These are phyloP conservation scores for Probosciger aterrimus DNA, from an alignment of 2,113 vertebrate genomes.

Conservation along the genomic window DNA sequence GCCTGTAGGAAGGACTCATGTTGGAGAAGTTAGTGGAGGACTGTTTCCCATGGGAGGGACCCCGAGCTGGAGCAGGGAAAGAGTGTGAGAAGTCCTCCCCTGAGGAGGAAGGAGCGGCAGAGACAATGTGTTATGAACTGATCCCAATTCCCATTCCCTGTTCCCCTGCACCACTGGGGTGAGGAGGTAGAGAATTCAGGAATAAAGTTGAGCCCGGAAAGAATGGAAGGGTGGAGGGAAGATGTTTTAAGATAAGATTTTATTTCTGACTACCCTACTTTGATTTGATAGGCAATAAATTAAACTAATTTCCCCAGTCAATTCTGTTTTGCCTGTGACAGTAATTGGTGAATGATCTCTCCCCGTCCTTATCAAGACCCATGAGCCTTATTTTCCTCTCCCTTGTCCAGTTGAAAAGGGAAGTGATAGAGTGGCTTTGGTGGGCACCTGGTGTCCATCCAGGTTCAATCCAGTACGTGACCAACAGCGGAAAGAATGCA, in stretches of 20 bases:
- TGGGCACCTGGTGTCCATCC: not conserved
- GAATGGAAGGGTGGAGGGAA: not conserved
- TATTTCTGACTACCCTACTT: not conserved
- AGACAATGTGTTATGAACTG: not conserved
- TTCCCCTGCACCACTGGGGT: not conserved
- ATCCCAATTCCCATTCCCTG: not conserved
- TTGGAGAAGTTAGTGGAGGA: not conserved
- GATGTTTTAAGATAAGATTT: not conserved
- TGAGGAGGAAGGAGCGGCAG: not conserved
- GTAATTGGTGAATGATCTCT: not conserved
- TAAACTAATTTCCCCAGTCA: not conserved
- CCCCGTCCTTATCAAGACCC: not conserved
- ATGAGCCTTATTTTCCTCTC: not conserved
- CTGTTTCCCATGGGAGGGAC: not conserved
- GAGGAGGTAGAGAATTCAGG: not conserved
- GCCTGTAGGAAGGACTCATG: not conserved
- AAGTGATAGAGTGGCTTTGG: not conserved
- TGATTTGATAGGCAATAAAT: not conserved
- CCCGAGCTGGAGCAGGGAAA: not conserved
- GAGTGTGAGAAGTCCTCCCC: not conserved
- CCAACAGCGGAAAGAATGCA: not conserved
- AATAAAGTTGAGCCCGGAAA: not conserved
- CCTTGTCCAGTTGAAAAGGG: not conserved
- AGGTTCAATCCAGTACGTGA: not conserved
- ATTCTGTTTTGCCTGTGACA: not conserved